phyloP scores from a whole-genome alignment of 2,113 vertebrate species.

The Notarius quadriscutis region DNA sequence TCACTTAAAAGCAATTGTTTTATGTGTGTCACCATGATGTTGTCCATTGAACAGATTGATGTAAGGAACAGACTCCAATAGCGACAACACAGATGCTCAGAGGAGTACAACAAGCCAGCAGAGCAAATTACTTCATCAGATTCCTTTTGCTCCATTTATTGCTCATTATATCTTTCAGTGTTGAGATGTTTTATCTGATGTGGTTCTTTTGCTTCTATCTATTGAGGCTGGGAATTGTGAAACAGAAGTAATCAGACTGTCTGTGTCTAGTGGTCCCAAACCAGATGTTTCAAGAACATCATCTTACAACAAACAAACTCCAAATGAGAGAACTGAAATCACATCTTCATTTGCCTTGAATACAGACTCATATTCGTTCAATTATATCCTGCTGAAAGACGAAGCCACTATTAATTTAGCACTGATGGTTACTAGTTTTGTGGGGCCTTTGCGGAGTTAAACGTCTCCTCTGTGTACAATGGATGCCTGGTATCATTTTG shows the following conservation, averaged over 20 bases:
- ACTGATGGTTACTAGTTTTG: not conserved
- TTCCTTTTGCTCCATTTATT: constrained; percentile 27
- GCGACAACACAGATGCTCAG: constrained; percentile 42
- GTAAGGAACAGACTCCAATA: constrained; percentile 32
- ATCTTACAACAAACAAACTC: not conserved
- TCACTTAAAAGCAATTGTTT: constrained; percentile 20
- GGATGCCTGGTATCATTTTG: constrained; percentile 18
- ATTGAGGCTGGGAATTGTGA: constrained; percentile 33
- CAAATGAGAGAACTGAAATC: not conserved
- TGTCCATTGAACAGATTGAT: constrained; percentile 28
- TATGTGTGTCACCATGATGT: constrained; percentile 11
- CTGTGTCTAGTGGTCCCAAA: constrained; percentile 30
- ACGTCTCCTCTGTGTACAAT: not conserved
- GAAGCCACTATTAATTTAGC: constrained; percentile 3
- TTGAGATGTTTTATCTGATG: constrained; percentile 37
- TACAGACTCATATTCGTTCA: not conserved
- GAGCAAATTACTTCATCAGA: constrained; percentile 38
- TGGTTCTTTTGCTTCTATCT: constrained; percentile 25
- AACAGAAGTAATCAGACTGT: constrained; percentile 30
- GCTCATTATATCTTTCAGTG: constrained; percentile 33
- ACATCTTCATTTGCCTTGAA: constrained; percentile 23
- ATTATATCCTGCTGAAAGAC: not conserved
- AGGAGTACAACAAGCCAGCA: constrained; percentile 35
- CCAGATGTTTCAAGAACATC: constrained; percentile 19
- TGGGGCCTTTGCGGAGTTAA: not conserved